phyloP scores from a whole-genome alignment of 2,888 invertebrate genomes.

The Oxyteleia sp. region DNA sequence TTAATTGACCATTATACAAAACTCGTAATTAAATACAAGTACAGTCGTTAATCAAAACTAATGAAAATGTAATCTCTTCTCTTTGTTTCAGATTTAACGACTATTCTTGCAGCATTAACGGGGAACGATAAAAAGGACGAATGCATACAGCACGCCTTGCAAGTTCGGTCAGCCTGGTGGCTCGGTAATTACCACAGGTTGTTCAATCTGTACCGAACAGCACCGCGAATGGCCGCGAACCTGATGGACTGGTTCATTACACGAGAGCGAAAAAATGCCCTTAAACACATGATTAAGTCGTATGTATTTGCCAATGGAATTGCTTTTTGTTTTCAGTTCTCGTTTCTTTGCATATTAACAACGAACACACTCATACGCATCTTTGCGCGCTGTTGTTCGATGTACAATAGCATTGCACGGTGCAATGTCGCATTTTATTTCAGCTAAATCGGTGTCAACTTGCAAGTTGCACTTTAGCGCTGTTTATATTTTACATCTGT shows the following conservation, averaged over 20 bases:
- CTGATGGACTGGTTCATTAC: conserved; percentile 99
- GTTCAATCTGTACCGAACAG: conserved; percentile 95
- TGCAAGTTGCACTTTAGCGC: not conserved
- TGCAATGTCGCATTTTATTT: not conserved
- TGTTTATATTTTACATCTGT: not conserved
- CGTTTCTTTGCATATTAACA: conserved; percentile 42
- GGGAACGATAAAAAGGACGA: conserved; percentile 93
- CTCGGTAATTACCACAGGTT: conserved; percentile 97
- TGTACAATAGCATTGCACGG: too few species aligned
- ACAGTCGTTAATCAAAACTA: conserved; percentile 3
- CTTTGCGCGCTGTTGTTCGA: not conserved
- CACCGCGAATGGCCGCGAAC: conserved; percentile 98
- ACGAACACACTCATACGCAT: not conserved
- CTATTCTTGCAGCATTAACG: conserved; percentile 94
- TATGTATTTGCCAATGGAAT: conserved; percentile 90
- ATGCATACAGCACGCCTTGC: conserved; percentile 95
- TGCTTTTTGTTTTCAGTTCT: conserved; percentile 48
- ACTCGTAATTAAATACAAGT: too few species aligned
- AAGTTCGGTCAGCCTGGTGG: conserved; percentile 97
- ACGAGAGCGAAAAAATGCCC: conserved; percentile 96
- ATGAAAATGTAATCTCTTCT: conserved; percentile 43
- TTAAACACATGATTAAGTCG: conserved; percentile 98
- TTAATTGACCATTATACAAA: too few species aligned
- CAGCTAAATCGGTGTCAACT: too few species aligned
- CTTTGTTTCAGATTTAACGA: conserved; percentile 94